Evolutionary conservation across 2,888 invertebrate species (phyloP).

Genomic region (Cheilosia impressa): DNA sequence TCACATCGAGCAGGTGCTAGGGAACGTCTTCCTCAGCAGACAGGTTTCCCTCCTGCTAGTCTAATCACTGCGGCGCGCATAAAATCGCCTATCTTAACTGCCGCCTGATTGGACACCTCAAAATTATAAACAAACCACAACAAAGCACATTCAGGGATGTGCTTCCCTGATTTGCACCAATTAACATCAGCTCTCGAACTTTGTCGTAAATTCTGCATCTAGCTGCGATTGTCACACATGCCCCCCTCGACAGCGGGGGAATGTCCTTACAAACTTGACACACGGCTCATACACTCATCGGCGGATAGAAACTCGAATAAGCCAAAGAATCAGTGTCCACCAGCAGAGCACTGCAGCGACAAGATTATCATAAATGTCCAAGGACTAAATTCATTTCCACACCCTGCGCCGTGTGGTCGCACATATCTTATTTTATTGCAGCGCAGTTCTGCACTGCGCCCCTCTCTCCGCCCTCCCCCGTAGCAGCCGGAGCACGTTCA

Average conservation of each 20-base stretch:
- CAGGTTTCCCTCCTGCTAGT: background rate
- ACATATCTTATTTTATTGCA: constrained; percentile 73
- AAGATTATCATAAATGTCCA: constrained; percentile 74
- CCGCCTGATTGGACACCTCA: constrained; percentile 63
- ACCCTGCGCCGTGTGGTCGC: constrained; percentile 74
- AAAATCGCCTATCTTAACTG: constrained; percentile 60
- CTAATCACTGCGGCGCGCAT: constrained; percentile 29
- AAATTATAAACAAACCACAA: constrained; percentile 43
- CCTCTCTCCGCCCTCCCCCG: background rate
- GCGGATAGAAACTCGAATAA: constrained; percentile 24
- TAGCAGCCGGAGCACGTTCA: constrained; percentile 22
- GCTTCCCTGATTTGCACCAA: constrained; percentile 68
- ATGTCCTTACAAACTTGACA: constrained; percentile 48
- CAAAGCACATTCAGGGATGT: constrained; percentile 24
- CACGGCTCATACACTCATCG: constrained; percentile 48
- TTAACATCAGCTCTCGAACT: constrained; percentile 63
- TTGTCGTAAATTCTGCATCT: constrained; percentile 69
- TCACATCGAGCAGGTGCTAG: background rate
- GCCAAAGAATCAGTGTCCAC: constrained; percentile 27
- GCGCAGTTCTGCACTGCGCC: constrained; percentile 1
- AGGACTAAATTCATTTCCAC: constrained; percentile 74
- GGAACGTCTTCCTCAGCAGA: background rate
- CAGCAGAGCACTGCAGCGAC: constrained; percentile 25
- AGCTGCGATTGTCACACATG: constrained; percentile 62
- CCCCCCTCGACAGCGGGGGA: constrained; percentile 31